Conservation (phyloP, 2,797 vertebrate species). For the Chanos chanos region DNA sequence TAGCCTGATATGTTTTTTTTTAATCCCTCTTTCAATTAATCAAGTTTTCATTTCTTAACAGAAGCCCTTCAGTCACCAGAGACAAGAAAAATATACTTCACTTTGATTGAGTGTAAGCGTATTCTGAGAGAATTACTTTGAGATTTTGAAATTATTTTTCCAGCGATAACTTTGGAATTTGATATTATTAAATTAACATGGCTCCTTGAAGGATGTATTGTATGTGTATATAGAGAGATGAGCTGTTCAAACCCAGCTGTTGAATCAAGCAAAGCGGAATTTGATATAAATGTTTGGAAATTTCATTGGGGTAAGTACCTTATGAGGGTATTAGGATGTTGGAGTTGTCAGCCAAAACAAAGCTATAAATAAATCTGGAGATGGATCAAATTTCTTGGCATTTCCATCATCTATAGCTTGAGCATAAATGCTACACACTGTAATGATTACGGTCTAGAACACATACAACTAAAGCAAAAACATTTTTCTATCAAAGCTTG, state of each 20-base stretch:
- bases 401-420: conserved; percentile 35
- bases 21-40: conserved; percentile 66
- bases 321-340: conserved; percentile 35
- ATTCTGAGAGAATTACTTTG: conserved; percentile 53
- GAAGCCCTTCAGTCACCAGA: conserved; percentile 59
- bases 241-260: conserved; percentile 12
- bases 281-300: conserved; percentile 38
- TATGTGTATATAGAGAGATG: conserved; percentile 19
- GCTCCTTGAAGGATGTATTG: conserved; percentile 29
- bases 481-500: too few relatives aligned
- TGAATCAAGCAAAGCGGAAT: conserved; percentile 25
- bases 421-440: conserved; percentile 7
- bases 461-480: conserved; percentile 9
- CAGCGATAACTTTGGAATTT: conserved; percentile 53
- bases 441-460: not conserved
- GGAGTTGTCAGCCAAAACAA: conserved; percentile 37
- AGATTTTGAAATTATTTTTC: conserved; percentile 47
- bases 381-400: conserved; percentile 33
- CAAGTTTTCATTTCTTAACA: conserved; percentile 60
- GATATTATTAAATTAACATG: conserved; percentile 48
- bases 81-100: conserved; percentile 59
- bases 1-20: conserved; percentile 57
- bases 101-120: conserved; percentile 54
- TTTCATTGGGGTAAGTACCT: conserved; percentile 27
- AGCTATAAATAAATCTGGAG: conserved; percentile 43